These are phyloP conservation scores for Automeris io DNA, from an alignment of 2,888 invertebrate species.

Conservation along the genomic window DNA sequence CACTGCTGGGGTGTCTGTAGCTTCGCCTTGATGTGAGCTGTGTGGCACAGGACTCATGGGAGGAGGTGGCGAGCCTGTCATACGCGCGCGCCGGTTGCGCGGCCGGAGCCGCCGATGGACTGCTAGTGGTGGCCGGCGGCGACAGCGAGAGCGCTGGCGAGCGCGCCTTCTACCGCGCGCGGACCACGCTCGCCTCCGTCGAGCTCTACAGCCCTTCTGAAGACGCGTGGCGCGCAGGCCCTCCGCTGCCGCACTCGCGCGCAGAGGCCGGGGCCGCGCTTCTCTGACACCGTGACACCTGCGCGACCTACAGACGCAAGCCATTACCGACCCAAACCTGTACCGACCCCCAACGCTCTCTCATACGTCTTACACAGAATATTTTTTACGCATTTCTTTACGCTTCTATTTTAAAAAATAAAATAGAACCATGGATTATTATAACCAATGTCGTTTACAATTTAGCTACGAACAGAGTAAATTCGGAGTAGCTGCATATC, in stretches of 20 bases:
- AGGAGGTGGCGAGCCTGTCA: constrained; percentile 83
- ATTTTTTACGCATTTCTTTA: no score
- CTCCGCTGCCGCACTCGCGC: constrained; percentile 87
- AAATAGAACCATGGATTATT: no score
- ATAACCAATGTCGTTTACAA: no score
- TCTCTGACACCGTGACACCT: constrained; percentile 68
- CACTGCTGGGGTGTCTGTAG: no score
- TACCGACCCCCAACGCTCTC: no score
- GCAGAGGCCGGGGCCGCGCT: constrained; percentile 93
- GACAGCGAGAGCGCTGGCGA: constrained; percentile 86
- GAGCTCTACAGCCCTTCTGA: constrained; percentile 90
- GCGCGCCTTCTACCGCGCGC: constrained; percentile 87
- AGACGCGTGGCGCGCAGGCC: constrained; percentile 86
- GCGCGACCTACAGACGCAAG: no score
- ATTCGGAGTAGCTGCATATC: no score
- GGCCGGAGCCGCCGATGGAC: constrained; percentile 89
- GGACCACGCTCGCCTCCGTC: constrained; percentile 88
- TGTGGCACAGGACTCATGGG: constrained; percentile 83
- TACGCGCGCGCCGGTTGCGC: constrained; percentile 89
- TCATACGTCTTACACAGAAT: no score
- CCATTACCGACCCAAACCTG: no score
- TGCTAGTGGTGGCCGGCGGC: constrained; percentile 90
- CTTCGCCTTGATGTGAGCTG: no score
- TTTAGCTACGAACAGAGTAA: no score
- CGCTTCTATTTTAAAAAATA: no score